Evolutionary conservation across 1,140 invertebrate genomes (phyloP), one percentile per base, ranked within the genome.

Genomic region (Drosophila mojavensis): DNA sequence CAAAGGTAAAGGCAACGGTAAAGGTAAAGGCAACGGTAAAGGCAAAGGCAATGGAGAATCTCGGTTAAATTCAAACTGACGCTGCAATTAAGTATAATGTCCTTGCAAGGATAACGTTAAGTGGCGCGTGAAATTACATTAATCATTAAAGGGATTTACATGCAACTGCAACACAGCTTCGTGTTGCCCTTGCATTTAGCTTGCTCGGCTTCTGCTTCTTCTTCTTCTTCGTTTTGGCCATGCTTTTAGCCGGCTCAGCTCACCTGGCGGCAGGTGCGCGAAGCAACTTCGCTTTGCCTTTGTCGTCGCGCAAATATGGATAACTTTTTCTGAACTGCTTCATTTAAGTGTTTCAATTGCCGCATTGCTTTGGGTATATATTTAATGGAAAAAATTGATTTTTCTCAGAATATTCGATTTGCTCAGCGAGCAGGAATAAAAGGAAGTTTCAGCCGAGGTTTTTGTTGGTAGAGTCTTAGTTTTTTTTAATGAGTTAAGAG

Each of bases 41-140:
- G 26, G 55, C 33, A 26, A 56, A 36, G 36, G 39, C 13, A 33
- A 28, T 24, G 64, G 45, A 24, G 68, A 86, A 74, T 88, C 77
- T 74, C 83, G 77, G 76, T 88, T 88, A 83, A 88, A 88, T 89
- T 88, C 81, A 90, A 90, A 88, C 85, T 90, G 86, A 90, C 78
- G 81, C 78, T 81, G 79, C 90, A 91, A 91, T 91, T 91, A 91
- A 91, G 81, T 82, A 81, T 86, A 91, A 91, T 91, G 84, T 90
- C 90, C 90, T 91, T 91, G 90, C 79, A 81, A 90, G 90, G 81
- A 91, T 91, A 91, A 91, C 82, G 90, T 83, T 91, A 91, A 91
- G 89, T 91, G 81, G 90, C 84, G 89, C 84, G 89, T 91, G 79
- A 91, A 91, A 91, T 91, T 91, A 91, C 90, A 91, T 91, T 91